Evolutionary conservation across 2,113 vertebrate species (phyloP).

Genomic region (Mobula hypostoma): DNA sequence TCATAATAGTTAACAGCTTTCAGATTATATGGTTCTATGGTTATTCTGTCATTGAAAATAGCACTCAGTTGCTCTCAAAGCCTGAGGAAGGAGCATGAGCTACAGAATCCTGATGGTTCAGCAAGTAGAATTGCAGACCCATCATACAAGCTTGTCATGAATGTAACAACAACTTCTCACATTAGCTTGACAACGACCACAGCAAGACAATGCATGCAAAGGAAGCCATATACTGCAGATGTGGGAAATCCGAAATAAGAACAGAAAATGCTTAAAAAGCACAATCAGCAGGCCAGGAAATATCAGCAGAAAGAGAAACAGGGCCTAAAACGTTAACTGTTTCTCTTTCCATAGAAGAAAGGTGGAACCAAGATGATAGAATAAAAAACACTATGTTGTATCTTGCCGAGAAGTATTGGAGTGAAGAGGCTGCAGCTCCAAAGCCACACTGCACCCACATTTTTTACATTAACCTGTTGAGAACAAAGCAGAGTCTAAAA

Average conservation of each 20-base stretch:
- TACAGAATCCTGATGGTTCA: not conserved
- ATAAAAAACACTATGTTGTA: not conserved
- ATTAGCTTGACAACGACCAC: not conserved
- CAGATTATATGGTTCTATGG: not conserved
- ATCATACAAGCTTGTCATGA: not conserved
- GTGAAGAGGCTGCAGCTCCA: not conserved
- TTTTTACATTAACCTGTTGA: not conserved
- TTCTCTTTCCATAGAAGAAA: too few relatives aligned
- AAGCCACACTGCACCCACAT: not conserved
- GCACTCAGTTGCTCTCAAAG: not conserved
- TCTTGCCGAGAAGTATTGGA: not conserved
- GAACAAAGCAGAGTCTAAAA: not conserved
- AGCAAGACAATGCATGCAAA: too few relatives aligned
- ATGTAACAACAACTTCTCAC: not conserved
- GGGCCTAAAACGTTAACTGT: too few relatives aligned
- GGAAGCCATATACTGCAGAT: too few relatives aligned
- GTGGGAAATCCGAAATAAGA: too few relatives aligned
- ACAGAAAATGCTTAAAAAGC: too few relatives aligned
- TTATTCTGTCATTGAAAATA: not conserved
- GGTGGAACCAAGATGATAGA: too few relatives aligned
- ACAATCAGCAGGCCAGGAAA: too few relatives aligned
- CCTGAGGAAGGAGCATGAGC: not conserved
- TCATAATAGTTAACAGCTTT: not conserved
- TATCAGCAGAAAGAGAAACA: too few relatives aligned
- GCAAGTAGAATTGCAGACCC: not conserved